A percentile compares a stretch with the other conserved stretches of the same genome.
Conservation (phyloP, 2,888 invertebrate species). For the Torymus tubicola region DNA sequence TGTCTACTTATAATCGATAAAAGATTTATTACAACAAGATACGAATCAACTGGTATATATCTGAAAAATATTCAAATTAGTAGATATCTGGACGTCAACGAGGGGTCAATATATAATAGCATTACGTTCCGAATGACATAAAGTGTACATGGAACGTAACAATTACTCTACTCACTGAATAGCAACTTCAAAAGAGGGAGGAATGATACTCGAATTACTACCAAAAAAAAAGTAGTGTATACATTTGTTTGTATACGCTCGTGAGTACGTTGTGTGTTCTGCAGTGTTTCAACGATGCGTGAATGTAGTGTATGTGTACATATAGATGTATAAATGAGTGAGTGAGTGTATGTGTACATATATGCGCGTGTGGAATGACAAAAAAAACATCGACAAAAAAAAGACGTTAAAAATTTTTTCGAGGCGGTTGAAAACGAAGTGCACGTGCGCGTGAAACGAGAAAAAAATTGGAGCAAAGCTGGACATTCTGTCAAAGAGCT, state of each 20-base stretch:
- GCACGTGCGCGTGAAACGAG: background rate
- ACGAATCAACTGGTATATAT: background rate
- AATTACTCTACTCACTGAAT: conserved; percentile 21
- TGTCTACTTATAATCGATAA: background rate
- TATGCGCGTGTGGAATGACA: no score
- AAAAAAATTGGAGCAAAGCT: background rate
- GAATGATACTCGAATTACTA: no score
- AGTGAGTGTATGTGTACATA: no score
- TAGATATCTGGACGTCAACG: conserved; percentile 8
- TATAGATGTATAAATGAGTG: no score
- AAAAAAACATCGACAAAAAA: background rate
- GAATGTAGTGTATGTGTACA: background rate
- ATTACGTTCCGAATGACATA: conserved; percentile 1
- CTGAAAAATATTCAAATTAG: background rate
- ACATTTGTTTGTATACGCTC: conserved; percentile 8
- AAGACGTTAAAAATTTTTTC: background rate
- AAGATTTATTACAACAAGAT: background rate
- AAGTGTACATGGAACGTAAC: conserved; percentile 15
- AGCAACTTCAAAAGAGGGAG: conserved; percentile 3
- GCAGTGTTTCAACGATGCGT: conserved; percentile 5
- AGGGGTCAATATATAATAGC: background rate
- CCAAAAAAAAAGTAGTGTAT: conserved; percentile 2
- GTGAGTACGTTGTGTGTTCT: conserved; percentile 1
- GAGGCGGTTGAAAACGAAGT: background rate
- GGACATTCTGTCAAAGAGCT: background rate